Percentiles rank a stretch among this genome's conserved stretches.
These are phyloP conservation scores for Crossocerus cetratus DNA, from an alignment of 2,888 invertebrate genomes.

Conservation along the genomic window DNA sequence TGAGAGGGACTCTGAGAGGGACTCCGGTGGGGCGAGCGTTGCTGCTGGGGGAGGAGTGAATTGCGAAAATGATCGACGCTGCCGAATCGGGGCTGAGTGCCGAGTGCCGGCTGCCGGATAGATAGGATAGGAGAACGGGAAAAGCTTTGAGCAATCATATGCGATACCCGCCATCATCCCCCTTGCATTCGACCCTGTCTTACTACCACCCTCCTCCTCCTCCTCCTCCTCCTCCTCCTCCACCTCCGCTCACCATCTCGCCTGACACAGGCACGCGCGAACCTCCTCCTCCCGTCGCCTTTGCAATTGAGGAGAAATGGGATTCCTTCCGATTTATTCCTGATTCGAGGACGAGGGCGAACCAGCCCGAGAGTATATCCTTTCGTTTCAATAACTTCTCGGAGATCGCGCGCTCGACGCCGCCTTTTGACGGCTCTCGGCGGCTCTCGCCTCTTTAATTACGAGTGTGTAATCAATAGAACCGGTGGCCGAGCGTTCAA, in stretches of 20 bases:
- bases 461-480: too few species aligned
- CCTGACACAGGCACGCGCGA: slow-evolving; percentile 2
- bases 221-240: not conserved
- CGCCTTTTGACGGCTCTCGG: too few species aligned
- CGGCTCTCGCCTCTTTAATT: too few species aligned
- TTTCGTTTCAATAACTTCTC: slow-evolving; percentile 41
- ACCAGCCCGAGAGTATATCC: too few species aligned
- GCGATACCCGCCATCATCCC: slow-evolving; percentile 43
- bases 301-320: slow-evolving; percentile 55
- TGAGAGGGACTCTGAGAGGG: not conserved
- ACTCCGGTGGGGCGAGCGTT: too few species aligned
- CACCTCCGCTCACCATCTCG: not conserved
- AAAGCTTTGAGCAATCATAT: slow-evolving; percentile 65
- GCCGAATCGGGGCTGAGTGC: slow-evolving; percentile 5
- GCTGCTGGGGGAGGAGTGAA: slow-evolving; percentile 14
- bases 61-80: slow-evolving; percentile 24
- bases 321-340: slow-evolving; percentile 44
- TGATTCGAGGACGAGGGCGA: slow-evolving; percentile 6
- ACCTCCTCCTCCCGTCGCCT: slow-evolving; percentile 29
- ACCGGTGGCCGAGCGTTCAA: too few species aligned
- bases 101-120: not conserved
- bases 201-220: not conserved
- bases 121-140: slow-evolving; percentile 5
- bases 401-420: slow-evolving; percentile 44
- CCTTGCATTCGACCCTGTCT: too few species aligned